Evolutionary conservation across 2,113 vertebrate genomes (phyloP), one percentile per base, ranked within the genome.

Genomic region (Ciconia stormi): DNA sequence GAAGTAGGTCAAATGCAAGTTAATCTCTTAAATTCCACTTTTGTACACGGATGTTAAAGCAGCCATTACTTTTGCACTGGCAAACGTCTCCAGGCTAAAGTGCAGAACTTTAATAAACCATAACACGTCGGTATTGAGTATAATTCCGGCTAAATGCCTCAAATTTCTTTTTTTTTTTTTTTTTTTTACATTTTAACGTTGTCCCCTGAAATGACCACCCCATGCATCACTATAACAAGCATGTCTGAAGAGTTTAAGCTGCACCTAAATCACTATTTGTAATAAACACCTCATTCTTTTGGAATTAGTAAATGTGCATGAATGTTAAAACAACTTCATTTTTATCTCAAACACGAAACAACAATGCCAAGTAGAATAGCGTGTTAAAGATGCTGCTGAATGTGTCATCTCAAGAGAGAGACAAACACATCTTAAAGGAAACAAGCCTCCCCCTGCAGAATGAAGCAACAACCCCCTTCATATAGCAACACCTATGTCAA

Each of bases 21-120:
- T 99, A 99, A 98, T 99, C 98, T 98, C 98, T 97, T 98, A 97
- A 98, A 98, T 98, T 98, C 98, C 98, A 98, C 97, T 98, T 98
- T 91, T 97, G 97, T 98, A 97, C 97, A 97, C 15, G 92, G 97
- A 98, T 97, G 96, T 98, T 97, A 98, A 98, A 90, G 91, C 93
- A 97, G 95, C 80, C 97, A 95, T 98, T 97, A 89, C 91, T 95
- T 97, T 94, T 80, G 91, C 95, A 93, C 94, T 40, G 67, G 96
- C 92, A 97, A 98, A 98, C 87, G 90, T 97, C 97, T 97, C 93
- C 89, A 97, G 97, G 97, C 94, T 95, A 96, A 97, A 95, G 89
- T 80, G 55, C 67, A 88, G 95, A 95, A 97, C 95, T 98, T 97
- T 95, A 98, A 98, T 97, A 98, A 97, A 87, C 94, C 87, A 94